Evolutionary conservation across 2,113 vertebrate species (phyloP), one percentile per base, ranked within the genome.

Genomic region (Gambusia holbrooki): DNA sequence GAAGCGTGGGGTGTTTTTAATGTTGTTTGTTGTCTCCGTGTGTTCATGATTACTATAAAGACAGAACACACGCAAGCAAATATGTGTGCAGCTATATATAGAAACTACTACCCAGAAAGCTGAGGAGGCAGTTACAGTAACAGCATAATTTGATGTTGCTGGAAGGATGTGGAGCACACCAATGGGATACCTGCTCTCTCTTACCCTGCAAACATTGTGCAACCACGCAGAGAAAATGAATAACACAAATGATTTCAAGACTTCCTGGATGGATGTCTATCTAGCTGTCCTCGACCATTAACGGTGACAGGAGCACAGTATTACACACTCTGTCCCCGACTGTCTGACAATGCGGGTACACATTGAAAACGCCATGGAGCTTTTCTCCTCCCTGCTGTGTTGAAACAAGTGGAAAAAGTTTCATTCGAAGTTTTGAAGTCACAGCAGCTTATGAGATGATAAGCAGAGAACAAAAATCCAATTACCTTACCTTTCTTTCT

Each of bases 361-460:
- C 45, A 48, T 48, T 19, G 45, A 48, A 48, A 17, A 19, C 14
- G 6, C 45, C 5, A 6, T 48, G 45, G 17, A 19, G 17, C 15
- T 58, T 58, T 58, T 58, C 25, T 58, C 51, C 51, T 25, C 8
- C 25, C 51, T 58, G 51, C 51, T 58, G 22, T n/a, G 7, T 58
- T n/a, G 51, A 58, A 58, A 58, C 19, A 58, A 58, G 25, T 58
- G 51, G 51, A 45, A 37, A 48, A 48, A 19, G 45, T 75, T 75
- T 51, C 30, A 29, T 60, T 42, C 32, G 48, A 71, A 17, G 62
- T 48, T 48, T 17, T 19, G 27, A 51, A 22, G 25, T 33, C 48
- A 14, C 69, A 48, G 69, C 48, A 37, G 28, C 51, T 65, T 66
- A 71, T 78, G 48, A 66, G 70, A 33, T 58, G n/a, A 67, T n/a